Conservation (phyloP, 2,113 vertebrate genomes). For the Podilymbus podiceps region DNA sequence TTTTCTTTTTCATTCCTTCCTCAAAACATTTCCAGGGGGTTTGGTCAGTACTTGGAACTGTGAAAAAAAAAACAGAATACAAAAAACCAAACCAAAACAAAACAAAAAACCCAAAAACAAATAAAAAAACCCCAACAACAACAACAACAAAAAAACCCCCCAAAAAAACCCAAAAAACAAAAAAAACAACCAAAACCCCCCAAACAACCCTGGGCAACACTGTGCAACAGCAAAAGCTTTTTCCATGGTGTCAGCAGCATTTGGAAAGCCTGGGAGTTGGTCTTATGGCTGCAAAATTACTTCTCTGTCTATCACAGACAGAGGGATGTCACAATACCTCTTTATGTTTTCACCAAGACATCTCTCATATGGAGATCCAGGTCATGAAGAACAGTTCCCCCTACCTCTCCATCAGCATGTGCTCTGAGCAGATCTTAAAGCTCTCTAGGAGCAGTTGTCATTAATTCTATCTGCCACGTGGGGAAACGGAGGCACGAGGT, state of each 20-base stretch:
- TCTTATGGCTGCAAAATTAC: neutral
- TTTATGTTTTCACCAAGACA: neutral
- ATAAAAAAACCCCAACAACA: too few species aligned
- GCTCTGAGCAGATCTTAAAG: neutral
- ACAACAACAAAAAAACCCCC: too few species aligned
- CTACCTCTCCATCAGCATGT: neutral
- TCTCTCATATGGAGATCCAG: neutral
- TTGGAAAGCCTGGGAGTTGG: neutral
- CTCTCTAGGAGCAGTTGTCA: neutral
- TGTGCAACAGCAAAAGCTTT: neutral
- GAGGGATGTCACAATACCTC: neutral
- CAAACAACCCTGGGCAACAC: neutral
- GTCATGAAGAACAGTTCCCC: neutral
- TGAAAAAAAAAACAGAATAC: neutral
- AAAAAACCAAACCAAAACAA: too few species aligned
- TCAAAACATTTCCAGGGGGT: constrained; percentile 33
- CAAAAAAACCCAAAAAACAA: too few species aligned
- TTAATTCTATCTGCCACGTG: neutral
- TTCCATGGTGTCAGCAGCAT: neutral
- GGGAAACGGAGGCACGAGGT: neutral
- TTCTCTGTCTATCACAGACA: neutral
- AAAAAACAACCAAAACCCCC: too few species aligned
- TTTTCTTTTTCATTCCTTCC: constrained; percentile 13
- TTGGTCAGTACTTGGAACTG: constrained; percentile 8
- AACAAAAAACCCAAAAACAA: too few species aligned